A percentile compares a stretch with the other conserved stretches of the same genome.
Evolutionary conservation across 1,140 invertebrate species (phyloP).

Genomic region (Parasteatoda tepidariorum): DNA sequence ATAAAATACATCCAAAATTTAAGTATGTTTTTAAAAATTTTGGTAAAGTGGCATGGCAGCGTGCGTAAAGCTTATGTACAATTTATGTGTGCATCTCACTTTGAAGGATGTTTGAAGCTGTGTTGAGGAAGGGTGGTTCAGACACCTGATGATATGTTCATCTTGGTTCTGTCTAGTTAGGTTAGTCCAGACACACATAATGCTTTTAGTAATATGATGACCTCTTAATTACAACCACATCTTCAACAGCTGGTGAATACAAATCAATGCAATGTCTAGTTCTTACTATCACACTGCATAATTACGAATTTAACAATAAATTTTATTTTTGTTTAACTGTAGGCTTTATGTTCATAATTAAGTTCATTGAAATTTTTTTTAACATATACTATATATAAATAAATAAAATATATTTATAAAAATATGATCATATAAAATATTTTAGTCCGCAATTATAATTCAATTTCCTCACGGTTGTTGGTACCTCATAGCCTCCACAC

Average conservation of each 20-base stretch:
- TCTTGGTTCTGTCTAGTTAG: conserved; percentile 44
- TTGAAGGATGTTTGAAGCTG: neutral
- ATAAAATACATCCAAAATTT: neutral
- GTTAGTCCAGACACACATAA: conserved; percentile 15
- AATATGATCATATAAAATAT: no score
- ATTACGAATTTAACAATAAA: no score
- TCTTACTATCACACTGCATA: no score
- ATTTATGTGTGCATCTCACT: neutral
- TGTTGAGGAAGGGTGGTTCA: neutral
- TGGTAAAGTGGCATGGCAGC: neutral
- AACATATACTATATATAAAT: no score
- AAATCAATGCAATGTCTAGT: no score
- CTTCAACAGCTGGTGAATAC: neutral
- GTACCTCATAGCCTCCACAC: no score
- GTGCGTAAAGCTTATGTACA: conserved; percentile 3
- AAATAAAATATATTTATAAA: no score
- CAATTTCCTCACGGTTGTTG: no score
- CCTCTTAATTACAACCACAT: neutral
- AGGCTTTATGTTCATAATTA: no score
- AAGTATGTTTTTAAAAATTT: neutral
- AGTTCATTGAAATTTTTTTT: no score
- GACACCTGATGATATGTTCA: conserved; percentile 49
- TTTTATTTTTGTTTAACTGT: no score
- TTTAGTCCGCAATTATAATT: no score
- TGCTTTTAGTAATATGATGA: neutral